A percentile compares a stretch with the other conserved stretches of the same genome.
Conservation (phyloP, 2,888 invertebrate genomes). For the Hecatera dysodea region DNA sequence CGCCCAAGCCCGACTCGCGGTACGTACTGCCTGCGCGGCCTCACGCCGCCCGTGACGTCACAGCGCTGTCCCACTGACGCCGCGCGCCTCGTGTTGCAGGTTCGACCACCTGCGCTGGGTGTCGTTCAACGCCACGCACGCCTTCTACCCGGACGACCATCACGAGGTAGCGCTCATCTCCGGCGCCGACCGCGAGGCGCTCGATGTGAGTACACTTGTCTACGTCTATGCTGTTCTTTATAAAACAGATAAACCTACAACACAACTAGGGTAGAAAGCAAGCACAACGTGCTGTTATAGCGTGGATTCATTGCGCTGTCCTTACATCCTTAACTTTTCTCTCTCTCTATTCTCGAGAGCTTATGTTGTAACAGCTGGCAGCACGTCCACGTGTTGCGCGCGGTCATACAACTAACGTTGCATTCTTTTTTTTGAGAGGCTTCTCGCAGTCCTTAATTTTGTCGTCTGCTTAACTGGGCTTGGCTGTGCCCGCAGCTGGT, state of each 20-base stretch:
- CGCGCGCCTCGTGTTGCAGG: constrained; percentile 80
- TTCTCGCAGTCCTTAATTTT: too few species aligned
- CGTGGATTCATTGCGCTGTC: neutral
- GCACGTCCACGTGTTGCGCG: too few species aligned
- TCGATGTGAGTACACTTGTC: constrained; percentile 85
- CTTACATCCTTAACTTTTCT: too few species aligned
- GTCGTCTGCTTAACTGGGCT: too few species aligned
- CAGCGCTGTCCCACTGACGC: too few species aligned
- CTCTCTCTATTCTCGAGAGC: too few species aligned
- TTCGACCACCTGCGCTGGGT: constrained; percentile 96
- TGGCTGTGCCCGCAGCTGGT: constrained; percentile 71
- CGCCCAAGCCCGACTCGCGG: constrained; percentile 89
- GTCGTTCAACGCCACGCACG: constrained; percentile 96
- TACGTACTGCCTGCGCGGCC: neutral
- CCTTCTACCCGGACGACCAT: constrained; percentile 95
- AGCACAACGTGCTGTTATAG: neutral
- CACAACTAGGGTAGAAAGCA: neutral
- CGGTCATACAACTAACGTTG: too few species aligned
- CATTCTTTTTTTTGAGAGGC: too few species aligned
- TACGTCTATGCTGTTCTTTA: neutral
- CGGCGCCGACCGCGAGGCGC: constrained; percentile 93
- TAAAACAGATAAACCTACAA: neutral
- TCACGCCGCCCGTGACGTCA: neutral
- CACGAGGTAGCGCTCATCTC: constrained; percentile 92
- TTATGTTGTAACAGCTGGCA: too few species aligned